Evolutionary conservation across 1,140 invertebrate species (phyloP), one percentile per base, ranked within the genome.

Genomic region (Zaprionus taronus): DNA sequence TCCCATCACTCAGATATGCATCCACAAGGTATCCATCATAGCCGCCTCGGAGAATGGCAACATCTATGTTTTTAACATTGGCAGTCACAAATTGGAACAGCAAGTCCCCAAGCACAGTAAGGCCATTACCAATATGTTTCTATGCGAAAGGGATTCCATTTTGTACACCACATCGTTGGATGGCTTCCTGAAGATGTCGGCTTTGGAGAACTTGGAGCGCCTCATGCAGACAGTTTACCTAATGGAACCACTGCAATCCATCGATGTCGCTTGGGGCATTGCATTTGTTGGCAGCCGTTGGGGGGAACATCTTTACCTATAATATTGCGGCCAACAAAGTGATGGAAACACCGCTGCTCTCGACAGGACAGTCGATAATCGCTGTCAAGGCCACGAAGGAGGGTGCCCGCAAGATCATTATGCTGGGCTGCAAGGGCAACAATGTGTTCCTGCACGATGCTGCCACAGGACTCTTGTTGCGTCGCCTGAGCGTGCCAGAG

Each of bases 311-410:
- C 14, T 92, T 89, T 28, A 86, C 80, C 1, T 93, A 80, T 12
- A 79, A 92, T 58, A 68, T 82, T 17, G 58, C 36, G 77, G 64
- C 78, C 20, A 92, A 92, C 47, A 83, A 78, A 61, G 58, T 82
- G 9, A 53, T 67, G 22, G 80, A 83, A 5, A 57, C 55, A 26
- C 64, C 84, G 2, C 44, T 92, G 12, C 72, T 91, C 2, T 81
- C 81, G n/a, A 83, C 91, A 14, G 81, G 72, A 4, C 79, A 81
- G 67, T 94, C 95, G 1, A 95, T 96, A 11, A 91, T 96, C 47
- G 95, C 95, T 0, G 86, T 96, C 14, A 94, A 95, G 74, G 95
- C 96, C 0, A 94, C 95, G 62, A 95, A 95, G 64, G 95, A 96
- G 83, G 95, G 95, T 2, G 93, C 94, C 0, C 93, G 95, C 20